Evolutionary conservation across 2,888 invertebrate species (phyloP).

Genomic region (Exephanes ischioxanthus): DNA sequence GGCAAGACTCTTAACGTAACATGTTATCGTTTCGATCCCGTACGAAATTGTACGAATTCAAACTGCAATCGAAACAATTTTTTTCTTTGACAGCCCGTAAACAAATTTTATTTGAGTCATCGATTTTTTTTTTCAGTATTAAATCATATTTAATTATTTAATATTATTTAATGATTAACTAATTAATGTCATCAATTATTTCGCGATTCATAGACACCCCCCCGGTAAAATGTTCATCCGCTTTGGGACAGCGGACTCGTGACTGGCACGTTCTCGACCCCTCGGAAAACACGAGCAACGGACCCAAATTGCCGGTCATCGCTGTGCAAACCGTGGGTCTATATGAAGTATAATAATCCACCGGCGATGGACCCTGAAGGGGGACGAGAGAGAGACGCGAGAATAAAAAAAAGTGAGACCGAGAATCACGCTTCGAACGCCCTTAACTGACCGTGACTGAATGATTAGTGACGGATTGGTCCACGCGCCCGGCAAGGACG

Average conservation of each 20-base stretch:
- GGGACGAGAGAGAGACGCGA: slow-evolving; percentile 7
- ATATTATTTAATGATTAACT: slow-evolving; percentile 13
- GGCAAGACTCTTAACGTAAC: no score
- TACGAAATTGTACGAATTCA: no score
- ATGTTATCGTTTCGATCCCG: no score
- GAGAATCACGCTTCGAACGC: slow-evolving; percentile 57
- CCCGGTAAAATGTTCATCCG: neutral
- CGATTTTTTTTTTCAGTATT: no score
- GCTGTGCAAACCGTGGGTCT: neutral
- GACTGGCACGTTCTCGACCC: slow-evolving; percentile 55
- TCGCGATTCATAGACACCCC: neutral
- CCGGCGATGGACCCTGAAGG: slow-evolving; percentile 19
- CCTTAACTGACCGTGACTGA: slow-evolving; percentile 61
- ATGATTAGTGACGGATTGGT: slow-evolving; percentile 61
- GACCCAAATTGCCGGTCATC: slow-evolving; percentile 41
- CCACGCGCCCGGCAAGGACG: slow-evolving; percentile 29
- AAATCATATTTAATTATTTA: neutral
- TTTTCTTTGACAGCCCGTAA: no score
- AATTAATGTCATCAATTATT: neutral
- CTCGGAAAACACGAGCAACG: neutral
- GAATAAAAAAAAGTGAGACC: slow-evolving; percentile 26
- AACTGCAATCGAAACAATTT: no score
- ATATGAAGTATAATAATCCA: slow-evolving; percentile 1
- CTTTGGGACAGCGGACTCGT: slow-evolving; percentile 11
- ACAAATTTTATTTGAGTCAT: no score